Percentiles rank a stretch among this genome's conserved stretches.
These are phyloP conservation scores for Salticus scenicus DNA, from an alignment of 2,888 invertebrate genomes.

Conservation along the genomic window DNA sequence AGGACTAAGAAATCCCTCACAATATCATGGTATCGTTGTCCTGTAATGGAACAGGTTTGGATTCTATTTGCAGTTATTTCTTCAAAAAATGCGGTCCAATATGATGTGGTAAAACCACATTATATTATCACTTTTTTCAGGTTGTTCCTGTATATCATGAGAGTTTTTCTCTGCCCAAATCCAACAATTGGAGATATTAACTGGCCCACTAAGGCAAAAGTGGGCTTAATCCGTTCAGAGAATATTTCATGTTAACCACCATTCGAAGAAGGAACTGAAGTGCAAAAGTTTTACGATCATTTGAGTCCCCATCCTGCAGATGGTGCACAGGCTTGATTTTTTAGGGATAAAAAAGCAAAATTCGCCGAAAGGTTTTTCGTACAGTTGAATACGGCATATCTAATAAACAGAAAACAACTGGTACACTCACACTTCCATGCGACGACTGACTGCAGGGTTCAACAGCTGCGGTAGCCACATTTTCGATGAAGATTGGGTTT, in stretches of 20 bases:
- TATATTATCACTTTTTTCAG: background rate
- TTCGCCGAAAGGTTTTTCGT: background rate
- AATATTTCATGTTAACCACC: background rate
- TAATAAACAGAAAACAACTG: background rate
- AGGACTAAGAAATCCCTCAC: constrained; percentile 28
- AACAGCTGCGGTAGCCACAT: too few relatives aligned
- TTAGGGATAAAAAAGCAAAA: background rate
- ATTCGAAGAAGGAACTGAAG: background rate
- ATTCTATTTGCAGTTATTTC: constrained; percentile 1
- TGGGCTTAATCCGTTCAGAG: background rate
- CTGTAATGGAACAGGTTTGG: background rate
- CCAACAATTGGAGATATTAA: too few relatives aligned
- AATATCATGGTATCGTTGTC: background rate
- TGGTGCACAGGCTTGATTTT: background rate
- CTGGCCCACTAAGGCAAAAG: too few relatives aligned
- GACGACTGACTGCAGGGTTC: too few relatives aligned
- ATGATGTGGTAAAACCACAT: background rate
- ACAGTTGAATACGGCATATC: background rate
- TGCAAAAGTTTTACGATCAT: background rate
- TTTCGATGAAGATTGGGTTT: too few relatives aligned
- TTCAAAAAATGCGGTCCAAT: background rate
- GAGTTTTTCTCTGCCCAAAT: too few relatives aligned
- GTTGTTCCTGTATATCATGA: background rate
- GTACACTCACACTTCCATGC: background rate
- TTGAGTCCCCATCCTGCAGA: background rate